Evolutionary conservation across 2,797 vertebrate species (phyloP), one percentile per base, ranked within the genome.

Genomic region (Nannoperca australis): DNA sequence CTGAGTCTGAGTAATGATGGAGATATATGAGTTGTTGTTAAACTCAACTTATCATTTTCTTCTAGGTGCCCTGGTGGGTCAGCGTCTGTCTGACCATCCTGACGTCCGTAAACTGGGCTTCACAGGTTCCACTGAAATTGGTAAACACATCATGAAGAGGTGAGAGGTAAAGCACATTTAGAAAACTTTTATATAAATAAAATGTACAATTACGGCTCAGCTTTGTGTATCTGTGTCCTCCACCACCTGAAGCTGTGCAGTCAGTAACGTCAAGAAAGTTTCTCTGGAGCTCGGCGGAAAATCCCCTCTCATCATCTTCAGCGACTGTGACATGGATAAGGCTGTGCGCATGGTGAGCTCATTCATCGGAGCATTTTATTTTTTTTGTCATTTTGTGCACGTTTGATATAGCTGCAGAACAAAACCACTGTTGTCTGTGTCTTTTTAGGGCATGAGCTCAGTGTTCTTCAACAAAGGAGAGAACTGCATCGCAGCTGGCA

Each of bases 401-500:
- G 5, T 73, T 14, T 24, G 27, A 22, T 20, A 47, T 10, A 15
- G 20, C 2, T 40, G 6, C 42, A 20, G 58, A 1, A 1, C 30
- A 13, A 51, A 56, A 15, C 6, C 36, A 3, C 14, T 10, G 53
- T 64, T 15, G 1, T 71, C 1, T 80, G 51, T 65, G 14, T 51
- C 0, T 79, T 86, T 10, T 22, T 82, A 97, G 97, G 97, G 96
- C 1, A 96, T 97, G 97, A 96, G 96, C 79, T 94, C 97, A 0
- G 97, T 97, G 68, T 97, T 97, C 92, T 97, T 97, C 90, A 97
- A 97, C 88, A 97, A 97, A 79, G 97, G 97, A 4, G 97, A 97
- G 91, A 97, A 97, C 92, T 97, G 97, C 90, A 97, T 97, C 0
- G 97, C 97, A 0, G 97, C 97, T 0, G 97, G 97, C 2, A 90